phyloP scores from a whole-genome alignment of 2,797 vertebrate genomes.

The Crax fasciolata region DNA sequence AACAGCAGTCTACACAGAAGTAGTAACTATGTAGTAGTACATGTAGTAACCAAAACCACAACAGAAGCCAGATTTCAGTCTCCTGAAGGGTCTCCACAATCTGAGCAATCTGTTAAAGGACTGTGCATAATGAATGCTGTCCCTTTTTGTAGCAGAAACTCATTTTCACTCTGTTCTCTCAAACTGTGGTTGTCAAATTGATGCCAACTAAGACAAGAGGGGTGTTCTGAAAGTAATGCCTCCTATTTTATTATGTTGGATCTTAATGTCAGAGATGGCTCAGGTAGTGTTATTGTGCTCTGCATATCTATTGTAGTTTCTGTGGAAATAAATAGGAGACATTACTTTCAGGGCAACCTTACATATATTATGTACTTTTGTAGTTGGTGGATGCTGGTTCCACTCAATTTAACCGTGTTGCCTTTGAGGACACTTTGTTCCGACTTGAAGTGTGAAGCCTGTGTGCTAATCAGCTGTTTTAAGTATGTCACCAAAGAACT shows the following conservation, averaged over 20 bases:
- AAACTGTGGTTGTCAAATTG: conserved; percentile 65
- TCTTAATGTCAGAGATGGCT: too few relatives aligned
- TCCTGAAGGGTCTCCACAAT: conserved; percentile 46
- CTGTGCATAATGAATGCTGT: conserved; percentile 52
- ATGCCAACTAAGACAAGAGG: conserved; percentile 66
- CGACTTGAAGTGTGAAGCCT: conserved; percentile 39
- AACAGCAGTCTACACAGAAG: background rate
- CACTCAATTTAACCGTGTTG: conserved; percentile 73
- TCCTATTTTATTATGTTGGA: too few relatives aligned
- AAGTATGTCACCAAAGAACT: conserved; percentile 27
- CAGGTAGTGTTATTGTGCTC: too few relatives aligned
- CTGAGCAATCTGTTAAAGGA: conserved; percentile 65
- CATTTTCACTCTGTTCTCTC: conserved; percentile 71
- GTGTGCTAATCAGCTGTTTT: conserved; percentile 39
- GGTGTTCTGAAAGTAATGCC: too few relatives aligned
- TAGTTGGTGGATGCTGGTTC: conserved; percentile 70
- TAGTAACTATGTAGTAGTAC: background rate
- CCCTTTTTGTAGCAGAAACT: conserved; percentile 47
- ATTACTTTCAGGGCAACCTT: too few relatives aligned
- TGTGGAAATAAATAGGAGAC: too few relatives aligned
- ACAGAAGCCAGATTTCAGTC: conserved; percentile 2
- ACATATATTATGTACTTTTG: conserved; percentile 66
- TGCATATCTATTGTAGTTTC: too few relatives aligned
- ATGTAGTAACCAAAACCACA: background rate
- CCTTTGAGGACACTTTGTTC: conserved; percentile 61